phyloP scores from a whole-genome alignment of 64 coral and sea anemone species.

The Pocillopora verrucosa region DNA sequence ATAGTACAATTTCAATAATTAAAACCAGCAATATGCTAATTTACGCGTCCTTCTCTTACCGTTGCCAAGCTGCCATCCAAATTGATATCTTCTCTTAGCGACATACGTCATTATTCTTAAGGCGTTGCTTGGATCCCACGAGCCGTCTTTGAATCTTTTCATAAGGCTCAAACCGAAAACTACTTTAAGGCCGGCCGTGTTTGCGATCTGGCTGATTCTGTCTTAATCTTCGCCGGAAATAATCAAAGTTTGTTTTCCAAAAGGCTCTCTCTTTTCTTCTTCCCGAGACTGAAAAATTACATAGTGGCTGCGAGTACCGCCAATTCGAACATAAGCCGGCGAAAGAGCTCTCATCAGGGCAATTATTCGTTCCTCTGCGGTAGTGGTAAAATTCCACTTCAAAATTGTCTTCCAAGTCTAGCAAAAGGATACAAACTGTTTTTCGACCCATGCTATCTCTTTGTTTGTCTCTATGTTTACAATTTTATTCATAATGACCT shows the following conservation, averaged over 20 bases:
- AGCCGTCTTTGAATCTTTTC: conserved; percentile 19
- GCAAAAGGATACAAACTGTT: conserved; percentile 1
- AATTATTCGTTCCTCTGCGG: conserved; percentile 1
- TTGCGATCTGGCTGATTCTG: conserved; percentile 47
- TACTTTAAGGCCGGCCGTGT: conserved; percentile 23
- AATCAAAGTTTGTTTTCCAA: conserved; percentile 2
- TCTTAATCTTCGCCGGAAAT: conserved; percentile 48
- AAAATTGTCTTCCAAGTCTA: neutral
- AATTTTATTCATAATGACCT: neutral
- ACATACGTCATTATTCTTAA: conserved; percentile 54
- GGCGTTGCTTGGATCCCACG: conserved; percentile 54
- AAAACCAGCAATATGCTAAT: neutral
- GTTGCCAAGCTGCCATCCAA: conserved; percentile 76
- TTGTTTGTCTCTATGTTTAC: neutral
- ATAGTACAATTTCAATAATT: neutral
- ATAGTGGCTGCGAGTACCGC: conserved; percentile 57
- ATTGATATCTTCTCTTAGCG: conserved; percentile 39
- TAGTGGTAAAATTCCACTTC: neutral
- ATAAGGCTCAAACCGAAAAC: conserved; percentile 49
- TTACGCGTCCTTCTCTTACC: conserved; percentile 1
- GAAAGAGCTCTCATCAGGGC: conserved; percentile 49
- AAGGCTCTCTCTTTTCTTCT: neutral
- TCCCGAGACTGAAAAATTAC: conserved; percentile 8
- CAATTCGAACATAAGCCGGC: conserved; percentile 58
- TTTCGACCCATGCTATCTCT: neutral